Evolutionary conservation across 2,888 invertebrate genomes (phyloP), one percentile per base, ranked within the genome.

Genomic region (Acanthoscelides obtectus): DNA sequence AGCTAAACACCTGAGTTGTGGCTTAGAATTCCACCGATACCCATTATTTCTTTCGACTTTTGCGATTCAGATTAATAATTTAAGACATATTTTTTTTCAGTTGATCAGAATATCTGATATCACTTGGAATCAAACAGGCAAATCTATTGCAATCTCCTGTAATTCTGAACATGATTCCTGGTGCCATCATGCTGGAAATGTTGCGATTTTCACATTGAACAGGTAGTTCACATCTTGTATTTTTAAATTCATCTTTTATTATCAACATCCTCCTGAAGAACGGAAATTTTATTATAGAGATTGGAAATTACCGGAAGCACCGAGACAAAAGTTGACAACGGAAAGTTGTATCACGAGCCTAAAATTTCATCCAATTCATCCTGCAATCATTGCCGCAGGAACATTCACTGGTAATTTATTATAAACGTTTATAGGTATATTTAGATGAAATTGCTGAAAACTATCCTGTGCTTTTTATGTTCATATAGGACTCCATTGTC

Each of bases 341-440:
- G 80, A 86, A 73, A 82, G 86, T 21, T 89, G 88, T 70, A 83
- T 88, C 8, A 85, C 85, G 12, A 77, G 83, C 5, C 73, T 88
- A 20, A 78, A 84, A 65, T 88, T 87, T 81, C 88, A 89, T 81
- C 87, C 87, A 1, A 80, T 79, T 1, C 83, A 87, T 75, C 86
- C 88, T 0, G 84, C 85, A 1, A 83, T 89, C 71, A 79, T 89
- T 67, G 87, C 87, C 22, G 86, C 86, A 73, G 88, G 87, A 25
- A 83, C 85, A 17, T 81, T 82, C 77, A 78, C 85, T 70, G 86
- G 86, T 85, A 80, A 72, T 8, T 22, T n/a, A n/a, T n/a, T n/a
- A n/a, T n/a, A n/a, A n/a, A n/a, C n/a, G n/a, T n/a, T n/a, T n/a
- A n/a, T n/a, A n/a, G n/a, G n/a, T n/a, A n/a, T n/a, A n/a, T n/a